These are phyloP conservation scores for Calosoma granatense DNA, from an alignment of 1,140 invertebrate genomes.

Conservation along the genomic window DNA sequence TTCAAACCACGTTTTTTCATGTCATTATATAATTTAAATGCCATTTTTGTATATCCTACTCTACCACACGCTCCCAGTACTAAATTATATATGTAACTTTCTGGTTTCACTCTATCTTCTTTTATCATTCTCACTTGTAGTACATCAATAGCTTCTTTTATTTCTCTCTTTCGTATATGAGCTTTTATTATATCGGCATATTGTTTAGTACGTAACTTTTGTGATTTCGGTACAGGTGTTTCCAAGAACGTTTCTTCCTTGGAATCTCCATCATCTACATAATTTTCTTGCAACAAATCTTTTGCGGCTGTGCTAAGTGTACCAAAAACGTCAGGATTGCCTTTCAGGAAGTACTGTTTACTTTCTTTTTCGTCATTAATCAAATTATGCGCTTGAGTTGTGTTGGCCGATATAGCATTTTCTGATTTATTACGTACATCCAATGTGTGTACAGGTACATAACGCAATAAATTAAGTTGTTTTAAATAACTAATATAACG, in stretches of 20 bases:
- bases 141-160: conserved; percentile 64
- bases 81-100: conserved; percentile 67
- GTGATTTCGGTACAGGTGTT: conserved; percentile 33
- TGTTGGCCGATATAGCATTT: too few species aligned
- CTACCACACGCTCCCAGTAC: conserved; percentile 69
- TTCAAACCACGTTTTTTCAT: conserved; percentile 66
- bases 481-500: too few species aligned
- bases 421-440: too few species aligned
- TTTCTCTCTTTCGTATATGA: conserved; percentile 45
- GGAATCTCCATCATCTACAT: conserved; percentile 40
- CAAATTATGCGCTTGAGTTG: too few species aligned
- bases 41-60: conserved; percentile 72
- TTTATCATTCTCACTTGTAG: conserved; percentile 62
- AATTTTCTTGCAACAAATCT: conserved; percentile 17
- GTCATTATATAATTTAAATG: conserved; percentile 69
- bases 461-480: too few species aligned
- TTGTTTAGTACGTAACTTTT: conserved; percentile 43
- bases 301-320: background rate
- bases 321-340: background rate
- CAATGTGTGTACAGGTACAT: too few species aligned
- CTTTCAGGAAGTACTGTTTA: background rate
- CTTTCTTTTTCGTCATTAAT: background rate
- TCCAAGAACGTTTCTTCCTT: conserved; percentile 43
- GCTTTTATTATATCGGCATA: conserved; percentile 60
- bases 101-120: conserved; percentile 66